Percentiles rank a stretch among this genome's conserved stretches.
phyloP scores from a whole-genome alignment of 1,140 invertebrate genomes.

The Euschistus heros region DNA sequence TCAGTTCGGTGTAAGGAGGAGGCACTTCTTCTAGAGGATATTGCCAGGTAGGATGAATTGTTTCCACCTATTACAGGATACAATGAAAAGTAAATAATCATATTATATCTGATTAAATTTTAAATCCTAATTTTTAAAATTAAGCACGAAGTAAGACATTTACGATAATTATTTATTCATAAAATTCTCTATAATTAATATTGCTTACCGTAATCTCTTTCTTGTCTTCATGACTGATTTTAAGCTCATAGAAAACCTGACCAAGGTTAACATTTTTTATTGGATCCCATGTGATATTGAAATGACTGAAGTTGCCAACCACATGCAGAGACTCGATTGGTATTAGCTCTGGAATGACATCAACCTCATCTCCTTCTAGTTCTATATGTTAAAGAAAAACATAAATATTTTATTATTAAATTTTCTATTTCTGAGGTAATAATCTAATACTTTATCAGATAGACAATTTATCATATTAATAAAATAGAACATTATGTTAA shows the following conservation, averaged over 20 bases:
- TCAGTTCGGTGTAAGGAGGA: slow-evolving; percentile 53
- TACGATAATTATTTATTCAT: too few relatives aligned
- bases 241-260: slow-evolving; percentile 71
- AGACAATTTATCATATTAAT: too few relatives aligned
- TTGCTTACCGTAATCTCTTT: slow-evolving; percentile 32
- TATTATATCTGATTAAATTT: too few relatives aligned
- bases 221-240: slow-evolving; percentile 41
- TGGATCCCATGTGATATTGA: slow-evolving; percentile 69
- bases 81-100: slow-evolving; percentile 10
- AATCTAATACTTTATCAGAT: too few relatives aligned
- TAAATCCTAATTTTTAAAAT: too few relatives aligned
- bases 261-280: slow-evolving; percentile 64
- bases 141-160: too few relatives aligned
- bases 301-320: slow-evolving; percentile 57
- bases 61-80: slow-evolving; percentile 29
- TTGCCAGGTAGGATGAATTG: slow-evolving; percentile 31
- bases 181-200: neutral
- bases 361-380: slow-evolving; percentile 34
- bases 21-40: slow-evolving; percentile 42
- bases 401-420: neutral
- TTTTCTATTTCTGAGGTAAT: neutral
- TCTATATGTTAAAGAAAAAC: slow-evolving; percentile 17
- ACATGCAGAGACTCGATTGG: slow-evolving; percentile 49
- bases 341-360: slow-evolving; percentile 59
- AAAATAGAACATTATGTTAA: too few relatives aligned